Evolutionary conservation across 2,113 vertebrate species (phyloP), one percentile per base, ranked within the genome.

Genomic region (Catharus fuscescens): DNA sequence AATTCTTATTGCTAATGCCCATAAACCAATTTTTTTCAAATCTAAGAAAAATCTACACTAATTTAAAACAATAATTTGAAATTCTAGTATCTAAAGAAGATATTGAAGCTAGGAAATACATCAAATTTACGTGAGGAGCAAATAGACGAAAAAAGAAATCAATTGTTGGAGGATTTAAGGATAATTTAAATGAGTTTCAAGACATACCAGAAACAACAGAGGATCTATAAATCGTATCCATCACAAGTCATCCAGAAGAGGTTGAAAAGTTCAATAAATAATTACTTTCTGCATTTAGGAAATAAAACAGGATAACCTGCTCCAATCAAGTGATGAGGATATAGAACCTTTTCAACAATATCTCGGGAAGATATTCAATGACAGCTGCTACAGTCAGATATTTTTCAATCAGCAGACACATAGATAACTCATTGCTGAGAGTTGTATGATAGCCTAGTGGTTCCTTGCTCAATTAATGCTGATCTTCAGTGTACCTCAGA

Each of bases 201-300:
- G 61, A 74, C 31, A 70, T 42, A 67, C 31, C 65, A 84, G 61
- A 70, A 93, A 78, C 59, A 95, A 81, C 8, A 70, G 38, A 91
- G 28, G 45, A 88, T 93, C 92, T 91, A 92, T 84, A 94, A 86
- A 91, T 60, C 0, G 0, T 56, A 93, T 71, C 85, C 59, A 56
- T 72, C 70, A 82, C 53, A 89, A 92, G 79, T 88, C 80, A 94
- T 57, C 78, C 78, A 95, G 94, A 91, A 96, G 32, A 91, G 34
- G 36, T 74, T 84, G 73, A 74, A 79, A 93, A 90, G 77, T 91
- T 95, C 94, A 86, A 95, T 93, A 97, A 92, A 95, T 94, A 94
- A 90, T 92, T 96, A 94, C 84, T 73, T 96, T 90, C 47, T 62
- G 64, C 38, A 91, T 79, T 86, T 85, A 57, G 66, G 45, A 93